A percentile compares a stretch with the other conserved stretches of the same genome.
Conservation (phyloP, 30 jellyfish, hydroid and myxozoan species). For the Pelagia noctiluca region DNA sequence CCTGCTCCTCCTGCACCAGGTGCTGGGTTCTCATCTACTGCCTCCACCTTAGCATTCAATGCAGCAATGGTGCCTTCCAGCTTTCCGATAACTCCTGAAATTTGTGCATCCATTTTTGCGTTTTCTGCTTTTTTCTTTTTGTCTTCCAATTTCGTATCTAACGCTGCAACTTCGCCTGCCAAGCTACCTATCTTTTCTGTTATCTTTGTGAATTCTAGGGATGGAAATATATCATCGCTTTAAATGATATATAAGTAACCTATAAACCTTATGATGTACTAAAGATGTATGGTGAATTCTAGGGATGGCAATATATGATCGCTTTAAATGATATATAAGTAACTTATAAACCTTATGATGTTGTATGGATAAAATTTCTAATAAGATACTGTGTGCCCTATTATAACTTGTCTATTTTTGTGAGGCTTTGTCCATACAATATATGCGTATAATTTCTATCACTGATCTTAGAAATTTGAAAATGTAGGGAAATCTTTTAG, state of each 20-base stretch:
- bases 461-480: too few relatives aligned
- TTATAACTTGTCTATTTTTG: too few relatives aligned
- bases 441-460: too few relatives aligned
- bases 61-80: slow-evolving; percentile 85
- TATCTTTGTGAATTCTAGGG: slow-evolving; percentile 75
- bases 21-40: slow-evolving; percentile 25
- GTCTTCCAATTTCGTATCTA: slow-evolving; percentile 83
- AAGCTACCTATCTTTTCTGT: slow-evolving; percentile 70
- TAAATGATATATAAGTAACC: background rate
- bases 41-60: slow-evolving; percentile 78
- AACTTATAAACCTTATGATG: background rate
- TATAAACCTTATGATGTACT: background rate
- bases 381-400: background rate
- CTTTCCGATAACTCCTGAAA: slow-evolving; percentile 75
- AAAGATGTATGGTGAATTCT: background rate
- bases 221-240: background rate
- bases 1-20: slow-evolving; percentile 50
- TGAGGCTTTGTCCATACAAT: too few relatives aligned
- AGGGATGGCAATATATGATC: background rate
- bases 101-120: slow-evolving; percentile 86
- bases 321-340: too few relatives aligned
- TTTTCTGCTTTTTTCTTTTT: slow-evolving; percentile 79
- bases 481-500: too few relatives aligned
- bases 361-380: background rate
- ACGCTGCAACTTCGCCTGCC: slow-evolving; percentile 87